These are phyloP conservation scores for Scophthalmus maximus DNA, from an alignment of 2,113 vertebrate species.

Conservation along the genomic window DNA sequence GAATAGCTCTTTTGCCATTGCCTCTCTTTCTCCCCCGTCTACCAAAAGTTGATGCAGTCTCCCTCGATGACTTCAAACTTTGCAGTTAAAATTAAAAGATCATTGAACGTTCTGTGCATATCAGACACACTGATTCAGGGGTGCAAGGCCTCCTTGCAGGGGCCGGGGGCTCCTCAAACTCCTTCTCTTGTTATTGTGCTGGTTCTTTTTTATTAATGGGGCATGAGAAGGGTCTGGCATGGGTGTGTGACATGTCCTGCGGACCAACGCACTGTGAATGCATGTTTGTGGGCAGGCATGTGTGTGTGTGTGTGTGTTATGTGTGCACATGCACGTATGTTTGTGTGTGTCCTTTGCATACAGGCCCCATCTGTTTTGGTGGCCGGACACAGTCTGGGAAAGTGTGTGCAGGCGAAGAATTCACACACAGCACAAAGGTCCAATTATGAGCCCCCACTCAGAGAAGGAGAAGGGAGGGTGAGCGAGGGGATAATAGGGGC, in stretches of 20 bases:
- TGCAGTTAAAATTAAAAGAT: slow-evolving; percentile 86
- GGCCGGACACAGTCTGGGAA: slow-evolving; percentile 83
- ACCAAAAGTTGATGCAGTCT: slow-evolving; percentile 87
- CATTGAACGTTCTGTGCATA: slow-evolving; percentile 81
- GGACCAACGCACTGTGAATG: slow-evolving; percentile 42
- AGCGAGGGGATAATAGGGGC: slow-evolving; percentile 81
- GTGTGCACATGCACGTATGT: background rate
- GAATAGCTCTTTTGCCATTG: slow-evolving; percentile 79
- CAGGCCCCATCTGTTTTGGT: slow-evolving; percentile 85
- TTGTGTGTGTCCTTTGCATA: slow-evolving; percentile 73
- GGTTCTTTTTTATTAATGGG: slow-evolving; percentile 84
- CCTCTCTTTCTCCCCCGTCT: slow-evolving; percentile 62
- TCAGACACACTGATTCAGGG: slow-evolving; percentile 74
- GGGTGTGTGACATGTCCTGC: slow-evolving; percentile 81
- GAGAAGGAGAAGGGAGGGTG: slow-evolving; percentile 71
- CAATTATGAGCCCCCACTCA: slow-evolving; percentile 84
- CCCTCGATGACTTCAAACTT: slow-evolving; percentile 86
- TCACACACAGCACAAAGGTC: slow-evolving; percentile 84
- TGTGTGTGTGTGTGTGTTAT: slow-evolving; percentile 68
- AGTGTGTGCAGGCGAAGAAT: slow-evolving; percentile 78
- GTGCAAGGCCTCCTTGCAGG: slow-evolving; percentile 77
- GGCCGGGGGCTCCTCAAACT: slow-evolving; percentile 78
- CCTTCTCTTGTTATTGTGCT: slow-evolving; percentile 77
- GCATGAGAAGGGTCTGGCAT: slow-evolving; percentile 81
- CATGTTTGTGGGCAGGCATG: slow-evolving; percentile 55